Evolutionary conservation across 2,888 invertebrate species (phyloP), one percentile per base, ranked within the genome.

Genomic region (Silvanus unidentatus): DNA sequence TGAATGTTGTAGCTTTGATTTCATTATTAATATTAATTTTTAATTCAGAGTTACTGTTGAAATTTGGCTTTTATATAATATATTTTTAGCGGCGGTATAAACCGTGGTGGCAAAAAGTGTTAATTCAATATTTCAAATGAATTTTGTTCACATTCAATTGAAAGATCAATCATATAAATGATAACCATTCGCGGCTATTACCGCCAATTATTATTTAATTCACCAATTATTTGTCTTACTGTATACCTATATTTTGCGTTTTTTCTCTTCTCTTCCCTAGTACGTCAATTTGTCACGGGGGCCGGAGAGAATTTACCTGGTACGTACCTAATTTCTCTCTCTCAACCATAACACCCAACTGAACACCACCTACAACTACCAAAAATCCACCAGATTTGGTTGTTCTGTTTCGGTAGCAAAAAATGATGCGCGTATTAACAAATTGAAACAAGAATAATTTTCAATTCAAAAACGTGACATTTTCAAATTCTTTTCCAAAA

Each of bases 271-370:
- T 72, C 68, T 70, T 72, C 69, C 70, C 70, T 72, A 73, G 73
- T 73, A 72, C 73, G 73, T 72, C 73, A 73, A 70, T 73, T 71
- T 72, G 73, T 73, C 71, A 70, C 72, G 72, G 72, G 72, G 70
- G 72, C 72, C 68, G 73, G 72, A 71, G 72, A 72, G 66, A 73
- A 72, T 72, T 68, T 72, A 66, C 71, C 73, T 72, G 73, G 73
- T 73, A 73, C 69, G 72, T 73, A 73, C 72, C 66, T 63, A 56
- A 22, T 22, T n/a, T 32, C 32, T 37, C 16, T 66, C 66, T 68
- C 68, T 70, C 66, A 69, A 65, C 64, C 65, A 64, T 69, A 59
- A 69, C 68, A 71, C 70, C 65, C 65, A 65, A 60, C 55, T 63
- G 59, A 65, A 71, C 71, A 71, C 70, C 69, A 70, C 66, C 62